Base-by-base conservation (phyloP, 2,888 invertebrate genomes). In the Cryptocheilus praepositus region DNA sequence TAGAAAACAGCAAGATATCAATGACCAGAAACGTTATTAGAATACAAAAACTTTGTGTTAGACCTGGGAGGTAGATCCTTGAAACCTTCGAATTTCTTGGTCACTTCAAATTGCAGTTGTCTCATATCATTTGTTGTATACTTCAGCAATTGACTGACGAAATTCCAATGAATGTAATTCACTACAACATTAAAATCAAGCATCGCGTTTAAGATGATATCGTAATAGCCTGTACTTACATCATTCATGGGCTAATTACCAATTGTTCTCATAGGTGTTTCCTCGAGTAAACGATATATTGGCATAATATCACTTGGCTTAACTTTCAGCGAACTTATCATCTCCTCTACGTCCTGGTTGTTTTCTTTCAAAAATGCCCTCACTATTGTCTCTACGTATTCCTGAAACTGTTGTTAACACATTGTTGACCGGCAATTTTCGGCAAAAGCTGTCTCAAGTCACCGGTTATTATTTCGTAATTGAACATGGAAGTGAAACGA, bases 111-210 rank as follows among this genome's bases (percentile, higher is more conserved):
- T 8, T 18, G 18, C 18, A 56, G 18, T 0, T 69, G 22, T 46
- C 69, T 68, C 59, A 71, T 54, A 7, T 19, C 19, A 8, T 46
- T 22, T 4, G 69, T 75, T 19, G 74, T 72, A 45, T 67, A 61
- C 11, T 55, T 28, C 46, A 79, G 52, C 61, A 75, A 61, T 2
- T 64, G 60, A 51, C 68, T 74, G 1, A 75, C 58, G 28, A 74
- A 79, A 21, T 72, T 56, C 79, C 79, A 79, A 46, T 79, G 79
- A 43, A 79, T 61, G 53, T 79, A 79, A 57, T 79, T 76, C 1
- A 73, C 78, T 78, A 53, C 52, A 46, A 25, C 54, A 25, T 51
- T 7, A 11, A 36, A 36, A 36, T 1, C 2, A 5, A 36, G 11
- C 13, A 49, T 49, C 1, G 16, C 16, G 1, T n/a, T 8, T 16